Evolutionary conservation across 2,113 vertebrate species (phyloP), one percentile per base, ranked within the genome.

Genomic region (Gymnocephalus cernua): DNA sequence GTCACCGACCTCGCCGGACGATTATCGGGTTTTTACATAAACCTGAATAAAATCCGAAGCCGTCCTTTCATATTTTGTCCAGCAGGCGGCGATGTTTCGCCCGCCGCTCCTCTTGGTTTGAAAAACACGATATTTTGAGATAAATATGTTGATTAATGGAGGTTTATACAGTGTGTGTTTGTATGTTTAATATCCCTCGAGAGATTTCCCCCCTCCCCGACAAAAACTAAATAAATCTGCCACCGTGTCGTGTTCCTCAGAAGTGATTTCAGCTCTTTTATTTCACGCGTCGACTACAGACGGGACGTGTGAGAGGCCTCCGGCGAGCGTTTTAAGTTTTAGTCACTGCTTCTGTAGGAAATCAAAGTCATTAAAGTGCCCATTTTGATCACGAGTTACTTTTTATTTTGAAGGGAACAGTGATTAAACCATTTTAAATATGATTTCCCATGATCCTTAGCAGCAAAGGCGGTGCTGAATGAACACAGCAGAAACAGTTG

Each of bases 381-480:
- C 53, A 6, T 25, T 74, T 79, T 27, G 73, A 87, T 54, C 74
- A 71, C 10, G 65, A 76, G 57, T 14, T 76, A 25, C 53, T 80
- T 85, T 85, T 88, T 84, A 84, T 87, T 91, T 74, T 80, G 76
- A 41, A 79, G 76, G 79, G 67, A 80, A 83, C 76, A 85, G 54
- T 38, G 78, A 86, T 68, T 63, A 61, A 72, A 77, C 53, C 76
- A 41, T 68, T 68, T 85, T 74, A 83, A 85, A 88, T 66, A 70
- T 53, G 59, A 86, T 79, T 89, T 88, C 84, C 91, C 87, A 86
- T 76, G 83, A 23, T 90, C 87, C 84, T 86, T 82, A 71, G 88
- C 86, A 80, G 90, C 83, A 69, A 58, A 80, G 79, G 53, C 75
- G n/a, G 41, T 1, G 61, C 54, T 71, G 78, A 68, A 57, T 50